Base-by-base conservation (phyloP, 2,113 vertebrate species). In the Orthonyx spaldingii region DNA sequence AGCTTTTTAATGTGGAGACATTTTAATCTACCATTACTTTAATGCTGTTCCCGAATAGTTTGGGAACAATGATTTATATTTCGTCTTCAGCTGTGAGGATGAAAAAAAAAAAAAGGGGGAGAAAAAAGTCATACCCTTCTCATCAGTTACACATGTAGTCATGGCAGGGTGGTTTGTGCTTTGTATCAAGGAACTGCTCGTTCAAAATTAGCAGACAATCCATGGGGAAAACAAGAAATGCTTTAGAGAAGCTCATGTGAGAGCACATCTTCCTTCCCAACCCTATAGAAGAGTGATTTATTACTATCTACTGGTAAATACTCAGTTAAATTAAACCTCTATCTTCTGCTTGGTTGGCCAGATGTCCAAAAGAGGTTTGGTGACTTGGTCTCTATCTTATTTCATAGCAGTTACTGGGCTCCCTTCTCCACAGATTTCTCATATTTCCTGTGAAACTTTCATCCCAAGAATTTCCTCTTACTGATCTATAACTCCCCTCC, bases 11-110 rank as follows among this genome's bases (percentile, higher is more conserved):
- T 90, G 96, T 94, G 93, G 83, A 90, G 76, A 78, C 72, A 87
- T 96, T 93, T 94, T 92, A 97, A 94, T 94, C 92, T 90, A 84
- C 56, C 61, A 90, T 86, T 92, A 74, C 91, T 97, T 95, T 92
- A 96, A 96, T 92, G 89, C 89, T 80, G 70, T 90, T 96, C 87
- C 94, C 70, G 1, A 87, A 85, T 9, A 96, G 84, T 88, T 94
- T 89, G 82, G 82, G 78, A 94, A 77, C 75, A 91, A 83, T 88
- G 74, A 93, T 93, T 91, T 89, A 69, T 88, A 94, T 86, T 93
- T 96, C 12, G 0, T 93, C 70, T 94, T 83, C 64, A 87, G 80
- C 76, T 78, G 64, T 27, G 42, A 90, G 64, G 15, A 77, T 27
- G 1, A 33, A 56, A 37, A 77, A 77, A 65, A 80, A 44, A 32